Conservation (phyloP, 2,113 vertebrate genomes). For the Indicator maculatus region DNA sequence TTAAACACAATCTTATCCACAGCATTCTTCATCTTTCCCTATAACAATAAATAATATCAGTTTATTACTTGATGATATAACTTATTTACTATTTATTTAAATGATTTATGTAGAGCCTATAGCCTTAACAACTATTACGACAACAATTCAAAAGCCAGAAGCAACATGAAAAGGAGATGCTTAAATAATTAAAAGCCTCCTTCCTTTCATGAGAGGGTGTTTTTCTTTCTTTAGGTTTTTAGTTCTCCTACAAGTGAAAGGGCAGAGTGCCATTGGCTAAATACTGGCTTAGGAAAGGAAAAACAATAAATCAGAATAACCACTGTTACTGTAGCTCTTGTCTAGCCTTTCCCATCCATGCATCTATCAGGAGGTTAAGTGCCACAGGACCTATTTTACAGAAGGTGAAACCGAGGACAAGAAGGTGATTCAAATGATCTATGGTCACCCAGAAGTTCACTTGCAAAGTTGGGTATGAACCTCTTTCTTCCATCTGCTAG, state of each 20-base stretch:
- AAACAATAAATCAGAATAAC: slow-evolving; percentile 33
- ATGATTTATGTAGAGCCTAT: slow-evolving; percentile 60
- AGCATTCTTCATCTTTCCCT: neutral
- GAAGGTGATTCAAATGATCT: neutral
- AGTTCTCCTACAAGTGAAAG: slow-evolving; percentile 15
- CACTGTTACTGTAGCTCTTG: neutral
- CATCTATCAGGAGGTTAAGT: neutral
- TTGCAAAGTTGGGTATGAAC: slow-evolving; percentile 1
- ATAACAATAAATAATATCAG: slow-evolving; percentile 51
- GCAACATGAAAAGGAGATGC: slow-evolving; percentile 66
- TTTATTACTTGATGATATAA: slow-evolving; percentile 62
- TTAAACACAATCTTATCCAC: neutral
- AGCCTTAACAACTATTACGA: slow-evolving; percentile 60
- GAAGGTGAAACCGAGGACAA: slow-evolving; percentile 33
- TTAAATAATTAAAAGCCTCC: slow-evolving; percentile 70
- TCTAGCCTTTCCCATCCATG: neutral
- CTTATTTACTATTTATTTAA: slow-evolving; percentile 72
- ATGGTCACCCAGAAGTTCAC: neutral
- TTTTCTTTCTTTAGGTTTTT: slow-evolving; percentile 24
- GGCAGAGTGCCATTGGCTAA: slow-evolving; percentile 48
- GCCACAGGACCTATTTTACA: neutral
- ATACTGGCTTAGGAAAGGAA: slow-evolving; percentile 43
- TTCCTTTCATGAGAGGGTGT: slow-evolving; percentile 35
- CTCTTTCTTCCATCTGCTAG: neutral
- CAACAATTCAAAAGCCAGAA: slow-evolving; percentile 64